Conservation (phyloP, 2,888 invertebrate species). For the Asteroscopus sphinx region DNA sequence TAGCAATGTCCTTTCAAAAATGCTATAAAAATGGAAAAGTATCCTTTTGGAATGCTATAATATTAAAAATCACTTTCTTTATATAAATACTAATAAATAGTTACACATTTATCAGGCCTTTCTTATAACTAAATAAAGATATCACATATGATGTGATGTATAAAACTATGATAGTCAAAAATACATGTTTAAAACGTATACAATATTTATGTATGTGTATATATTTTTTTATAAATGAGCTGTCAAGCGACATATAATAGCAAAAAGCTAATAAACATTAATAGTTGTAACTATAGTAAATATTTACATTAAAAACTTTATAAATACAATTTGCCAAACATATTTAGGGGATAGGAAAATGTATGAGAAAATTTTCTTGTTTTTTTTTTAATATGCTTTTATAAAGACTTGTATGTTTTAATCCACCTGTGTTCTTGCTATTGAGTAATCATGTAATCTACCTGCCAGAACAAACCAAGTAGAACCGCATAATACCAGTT, state of each 20-base stretch:
- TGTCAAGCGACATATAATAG: slow-evolving; percentile 40
- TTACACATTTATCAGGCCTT: slow-evolving; percentile 5
- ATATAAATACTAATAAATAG: slow-evolving; percentile 1
- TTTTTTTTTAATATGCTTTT: too few relatives aligned
- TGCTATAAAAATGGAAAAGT: slow-evolving; percentile 4
- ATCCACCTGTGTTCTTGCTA: too few relatives aligned
- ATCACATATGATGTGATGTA: slow-evolving; percentile 49
- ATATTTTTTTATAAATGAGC: slow-evolving; percentile 26
- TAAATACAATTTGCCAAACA: slow-evolving; percentile 22
- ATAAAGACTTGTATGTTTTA: too few relatives aligned
- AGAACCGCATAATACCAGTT: too few relatives aligned
- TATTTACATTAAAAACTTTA: slow-evolving; percentile 30
- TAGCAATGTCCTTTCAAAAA: slow-evolving; percentile 27
- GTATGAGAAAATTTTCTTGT: too few relatives aligned
- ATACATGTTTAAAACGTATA: slow-evolving; percentile 33
- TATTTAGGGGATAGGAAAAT: slow-evolving; percentile 18
- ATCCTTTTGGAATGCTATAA: slow-evolving; percentile 40
- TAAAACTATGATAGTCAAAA: slow-evolving; percentile 17
- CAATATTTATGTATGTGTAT: slow-evolving; percentile 17
- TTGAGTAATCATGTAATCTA: too few relatives aligned
- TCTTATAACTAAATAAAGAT: slow-evolving; percentile 43
- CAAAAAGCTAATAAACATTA: slow-evolving; percentile 41
- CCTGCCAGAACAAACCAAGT: too few relatives aligned
- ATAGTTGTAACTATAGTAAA: slow-evolving; percentile 21
- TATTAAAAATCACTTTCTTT: slow-evolving; percentile 18